A percentile compares a stretch with the other conserved stretches of the same genome.
Conservation (phyloP, 2,113 vertebrate species). For the Alligator mississippiensis region DNA sequence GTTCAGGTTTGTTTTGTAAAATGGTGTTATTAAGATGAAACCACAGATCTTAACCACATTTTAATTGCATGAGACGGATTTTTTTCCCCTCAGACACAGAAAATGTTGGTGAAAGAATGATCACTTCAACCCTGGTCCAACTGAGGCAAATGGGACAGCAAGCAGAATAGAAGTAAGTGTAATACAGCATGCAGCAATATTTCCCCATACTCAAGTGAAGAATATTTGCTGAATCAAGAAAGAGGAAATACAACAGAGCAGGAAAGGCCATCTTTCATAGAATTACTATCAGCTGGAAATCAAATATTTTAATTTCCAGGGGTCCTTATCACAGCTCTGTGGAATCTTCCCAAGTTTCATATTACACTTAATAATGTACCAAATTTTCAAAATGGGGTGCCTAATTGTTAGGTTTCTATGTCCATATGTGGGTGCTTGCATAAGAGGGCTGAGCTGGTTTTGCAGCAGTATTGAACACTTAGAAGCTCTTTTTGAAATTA, state of each 20-base stretch:
- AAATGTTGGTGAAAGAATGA: conserved; percentile 16
- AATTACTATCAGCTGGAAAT: background rate
- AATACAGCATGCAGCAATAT: background rate
- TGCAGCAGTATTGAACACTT: background rate
- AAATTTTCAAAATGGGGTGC: conserved; percentile 8
- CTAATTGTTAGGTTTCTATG: background rate
- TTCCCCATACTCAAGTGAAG: conserved; percentile 20
- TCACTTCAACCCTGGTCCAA: conserved; percentile 12
- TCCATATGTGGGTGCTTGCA: background rate
- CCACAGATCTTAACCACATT: background rate
- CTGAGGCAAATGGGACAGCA: conserved; percentile 35
- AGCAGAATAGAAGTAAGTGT: background rate
- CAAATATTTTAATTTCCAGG: rapidly evolving
- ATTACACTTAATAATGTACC: background rate
- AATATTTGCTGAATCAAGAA: background rate
- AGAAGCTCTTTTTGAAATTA: background rate
- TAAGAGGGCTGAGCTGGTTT: background rate
- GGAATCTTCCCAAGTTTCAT: background rate
- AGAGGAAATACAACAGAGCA: background rate
- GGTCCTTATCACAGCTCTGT: background rate
- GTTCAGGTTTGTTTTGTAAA: conserved; percentile 22
- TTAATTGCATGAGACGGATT: background rate
- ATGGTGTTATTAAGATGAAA: background rate
- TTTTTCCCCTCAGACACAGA: conserved; percentile 38
- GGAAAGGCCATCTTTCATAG: background rate